phyloP scores from a whole-genome alignment of 1,140 invertebrate species.

The Drosophila pectinifera region DNA sequence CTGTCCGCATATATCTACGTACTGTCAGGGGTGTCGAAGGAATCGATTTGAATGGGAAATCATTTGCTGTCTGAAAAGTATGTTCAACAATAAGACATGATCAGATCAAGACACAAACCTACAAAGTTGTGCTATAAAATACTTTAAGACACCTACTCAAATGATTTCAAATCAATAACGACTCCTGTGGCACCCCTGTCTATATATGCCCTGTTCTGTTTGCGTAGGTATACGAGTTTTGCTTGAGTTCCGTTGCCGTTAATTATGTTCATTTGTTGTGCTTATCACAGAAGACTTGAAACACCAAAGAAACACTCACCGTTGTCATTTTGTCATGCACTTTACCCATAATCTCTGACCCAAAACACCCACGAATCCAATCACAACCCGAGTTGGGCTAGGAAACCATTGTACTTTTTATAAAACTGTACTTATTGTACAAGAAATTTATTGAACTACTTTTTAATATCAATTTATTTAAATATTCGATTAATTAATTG shows the following conservation, averaged over 20 bases:
- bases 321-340: conserved; percentile 75
- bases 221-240: conserved; percentile 80
- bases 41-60: too few species aligned
- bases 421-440: background rate
- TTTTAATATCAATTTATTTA: background rate
- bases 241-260: conserved; percentile 70
- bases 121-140: background rate
- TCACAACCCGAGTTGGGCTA: conserved; percentile 21
- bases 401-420: conserved; percentile 1
- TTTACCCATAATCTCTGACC: conserved; percentile 60
- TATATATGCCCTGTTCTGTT: conserved; percentile 50
- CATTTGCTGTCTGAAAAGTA: background rate
- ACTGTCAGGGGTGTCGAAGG: background rate
- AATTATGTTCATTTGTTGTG: conserved; percentile 74
- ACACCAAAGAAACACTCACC: conserved; percentile 81
- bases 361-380: conserved; percentile 28
- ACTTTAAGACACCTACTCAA: background rate
- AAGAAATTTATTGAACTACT: background rate
- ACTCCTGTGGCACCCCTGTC: background rate
- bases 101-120: too few species aligned
- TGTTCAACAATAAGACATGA: background rate
- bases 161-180: background rate
- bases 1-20: conserved; percentile 38
- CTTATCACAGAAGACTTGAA: conserved; percentile 85
- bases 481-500: background rate